Conservation (phyloP, 2,888 invertebrate genomes). For the Pinctada fucata region DNA sequence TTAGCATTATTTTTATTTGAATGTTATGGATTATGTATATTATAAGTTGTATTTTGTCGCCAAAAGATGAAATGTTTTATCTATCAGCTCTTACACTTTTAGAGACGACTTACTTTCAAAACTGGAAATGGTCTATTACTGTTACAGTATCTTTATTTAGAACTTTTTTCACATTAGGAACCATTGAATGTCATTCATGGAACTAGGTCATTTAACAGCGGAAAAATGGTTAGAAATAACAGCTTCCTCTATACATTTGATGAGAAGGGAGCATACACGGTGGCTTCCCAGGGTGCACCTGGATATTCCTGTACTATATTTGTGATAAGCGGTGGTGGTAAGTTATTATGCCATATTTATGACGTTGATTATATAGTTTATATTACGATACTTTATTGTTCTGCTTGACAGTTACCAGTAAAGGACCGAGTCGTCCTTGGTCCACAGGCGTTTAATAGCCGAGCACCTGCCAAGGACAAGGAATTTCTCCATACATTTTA, state of each 20-base stretch:
- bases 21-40: too few species aligned
- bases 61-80: too few species aligned
- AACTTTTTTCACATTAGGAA: constrained; percentile 53
- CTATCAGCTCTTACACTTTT: too few species aligned
- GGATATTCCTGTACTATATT: constrained; percentile 71
- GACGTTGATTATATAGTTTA: neutral
- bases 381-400: constrained; percentile 1
- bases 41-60: too few species aligned
- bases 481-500: constrained; percentile 28
- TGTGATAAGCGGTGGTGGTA: constrained; percentile 70
- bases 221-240: constrained; percentile 71
- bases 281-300: constrained; percentile 75
- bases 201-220: constrained; percentile 75
- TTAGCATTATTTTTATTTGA: too few species aligned
- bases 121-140: too few species aligned
- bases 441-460: constrained; percentile 3
- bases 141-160: too few species aligned
- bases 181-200: constrained; percentile 74
- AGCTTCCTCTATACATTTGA: constrained; percentile 77
- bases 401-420: constrained; percentile 15
- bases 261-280: constrained; percentile 72
- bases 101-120: too few species aligned
- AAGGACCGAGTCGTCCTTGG: constrained; percentile 16
- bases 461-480: constrained; percentile 13
- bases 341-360: constrained; percentile 20